Evolutionary conservation across 2,113 vertebrate species (phyloP), one percentile per base, ranked within the genome.

Genomic region (Chaetodon trifascialis): DNA sequence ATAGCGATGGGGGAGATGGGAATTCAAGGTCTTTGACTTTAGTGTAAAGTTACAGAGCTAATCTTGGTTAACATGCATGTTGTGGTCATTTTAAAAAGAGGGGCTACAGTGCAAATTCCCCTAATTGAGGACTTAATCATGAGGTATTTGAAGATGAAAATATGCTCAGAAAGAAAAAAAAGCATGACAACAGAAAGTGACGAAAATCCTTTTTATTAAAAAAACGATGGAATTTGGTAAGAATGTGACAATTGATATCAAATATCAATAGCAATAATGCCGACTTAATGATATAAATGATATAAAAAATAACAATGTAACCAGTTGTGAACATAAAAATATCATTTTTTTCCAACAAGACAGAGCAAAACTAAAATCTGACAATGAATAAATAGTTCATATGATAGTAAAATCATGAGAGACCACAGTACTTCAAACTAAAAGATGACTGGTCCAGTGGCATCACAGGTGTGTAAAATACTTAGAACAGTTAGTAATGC

Each of bases 191-290:
- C 17, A 74, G 42, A 86, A 84, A 86, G 79, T 58, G 11, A 89
- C 56, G 73, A 14, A 86, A 91, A 85, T 55, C 63, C 2, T 88
- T 94, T 40, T 94, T 90, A 93, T 90, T 92, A 69, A 89, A 80
- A 80, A 30, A 93, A 74, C 30, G 38, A 70, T 23, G 14, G 36
- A 36, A 46, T 75, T 66, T 52, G 11, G 34, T 44, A 63, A n/a
- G 11, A 10, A 65, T 14, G 40, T 76, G 55, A 51, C 42, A 73
- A 46, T 15, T 67, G 49, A 75, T 80, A 71, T 51, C 36, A 67
- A 55, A 70, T 17, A 2, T 62, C 38, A 44, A 42, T 23, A 36
- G 73, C 23, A 79, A 54, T 25, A 70, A 36, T 42, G 60, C 60
- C 25, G 66, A 65, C n/a, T 71, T 65, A 77, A 73, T 52, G 23